phyloP scores from a whole-genome alignment of 2,113 vertebrate species.

The Centropus unirufus region DNA sequence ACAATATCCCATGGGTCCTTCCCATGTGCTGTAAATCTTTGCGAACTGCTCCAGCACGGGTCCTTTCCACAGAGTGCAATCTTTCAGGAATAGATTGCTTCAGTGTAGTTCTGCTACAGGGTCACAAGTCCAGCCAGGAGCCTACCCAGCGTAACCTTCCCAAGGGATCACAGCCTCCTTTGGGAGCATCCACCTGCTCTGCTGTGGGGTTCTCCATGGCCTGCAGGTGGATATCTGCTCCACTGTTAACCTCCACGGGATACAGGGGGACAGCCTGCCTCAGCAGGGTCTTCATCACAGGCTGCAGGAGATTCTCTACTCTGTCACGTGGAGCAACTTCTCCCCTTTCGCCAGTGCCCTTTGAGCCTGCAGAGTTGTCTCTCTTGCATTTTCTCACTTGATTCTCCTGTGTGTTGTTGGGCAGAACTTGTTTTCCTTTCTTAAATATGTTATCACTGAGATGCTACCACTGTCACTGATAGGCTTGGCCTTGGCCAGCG shows the following conservation, averaged over 20 bases:
- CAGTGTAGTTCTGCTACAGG: fast-evolving
- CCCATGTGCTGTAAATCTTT: background rate
- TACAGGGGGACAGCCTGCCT: background rate
- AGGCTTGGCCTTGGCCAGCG: background rate
- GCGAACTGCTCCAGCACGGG: background rate
- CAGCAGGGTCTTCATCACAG: background rate
- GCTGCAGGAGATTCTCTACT: background rate
- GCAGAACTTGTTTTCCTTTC: background rate
- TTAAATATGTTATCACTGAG: background rate
- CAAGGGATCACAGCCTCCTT: background rate
- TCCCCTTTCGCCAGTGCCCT: background rate
- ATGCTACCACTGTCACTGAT: fast-evolving
- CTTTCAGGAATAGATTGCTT: background rate
- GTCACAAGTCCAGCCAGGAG: background rate
- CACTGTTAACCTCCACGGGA: background rate
- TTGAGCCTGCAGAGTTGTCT: background rate
- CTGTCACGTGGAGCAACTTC: fast-evolving
- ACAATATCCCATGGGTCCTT: background rate
- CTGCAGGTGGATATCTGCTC: background rate
- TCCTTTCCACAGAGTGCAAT: background rate
- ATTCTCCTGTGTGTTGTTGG: background rate
- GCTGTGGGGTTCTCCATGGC: fast-evolving
- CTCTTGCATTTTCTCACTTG: background rate
- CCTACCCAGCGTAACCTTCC: fast-evolving
- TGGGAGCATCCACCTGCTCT: background rate